These are phyloP conservation scores for Sarcophaga variegata DNA, from an alignment of 2,888 invertebrate genomes.

Conservation along the genomic window DNA sequence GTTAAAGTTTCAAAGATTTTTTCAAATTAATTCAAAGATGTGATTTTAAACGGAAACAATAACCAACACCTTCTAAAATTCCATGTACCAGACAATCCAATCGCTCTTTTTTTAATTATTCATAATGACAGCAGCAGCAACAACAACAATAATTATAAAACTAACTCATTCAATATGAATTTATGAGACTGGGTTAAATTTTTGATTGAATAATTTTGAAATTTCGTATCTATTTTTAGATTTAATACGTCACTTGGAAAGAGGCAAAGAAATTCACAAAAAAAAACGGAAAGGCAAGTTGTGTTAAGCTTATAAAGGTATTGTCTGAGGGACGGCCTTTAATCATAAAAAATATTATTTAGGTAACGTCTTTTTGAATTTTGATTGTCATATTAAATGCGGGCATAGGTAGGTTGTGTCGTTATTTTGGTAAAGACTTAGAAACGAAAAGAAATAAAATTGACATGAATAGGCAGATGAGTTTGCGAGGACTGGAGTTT, in stretches of 20 bases:
- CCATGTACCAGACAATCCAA: neutral
- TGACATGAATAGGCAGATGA: no score
- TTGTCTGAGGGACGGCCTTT: neutral
- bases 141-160: neutral
- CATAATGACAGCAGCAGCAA: neutral
- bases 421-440: no score
- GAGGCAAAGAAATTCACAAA: conserved; percentile 22
- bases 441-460: no score
- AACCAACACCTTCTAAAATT: neutral
- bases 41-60: conserved; percentile 4
- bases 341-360: neutral
- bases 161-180: neutral
- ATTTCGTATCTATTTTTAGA: conserved; percentile 59
- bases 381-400: no score
- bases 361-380: neutral
- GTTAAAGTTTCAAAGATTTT: neutral
- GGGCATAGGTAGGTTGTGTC: no score
- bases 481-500: no score
- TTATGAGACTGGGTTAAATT: conserved; percentile 35
- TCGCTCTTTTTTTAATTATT: conserved; percentile 14
- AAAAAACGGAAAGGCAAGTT: conserved; percentile 24
- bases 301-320: conserved; percentile 17
- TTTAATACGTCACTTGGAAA: conserved; percentile 60
- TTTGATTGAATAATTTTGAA: conserved; percentile 19
- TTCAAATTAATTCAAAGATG: conserved; percentile 1